A percentile compares a stretch with the other conserved stretches of the same genome.
Evolutionary conservation across 1,140 invertebrate species (phyloP).

Genomic region (Calliopsis andreniformis): DNA sequence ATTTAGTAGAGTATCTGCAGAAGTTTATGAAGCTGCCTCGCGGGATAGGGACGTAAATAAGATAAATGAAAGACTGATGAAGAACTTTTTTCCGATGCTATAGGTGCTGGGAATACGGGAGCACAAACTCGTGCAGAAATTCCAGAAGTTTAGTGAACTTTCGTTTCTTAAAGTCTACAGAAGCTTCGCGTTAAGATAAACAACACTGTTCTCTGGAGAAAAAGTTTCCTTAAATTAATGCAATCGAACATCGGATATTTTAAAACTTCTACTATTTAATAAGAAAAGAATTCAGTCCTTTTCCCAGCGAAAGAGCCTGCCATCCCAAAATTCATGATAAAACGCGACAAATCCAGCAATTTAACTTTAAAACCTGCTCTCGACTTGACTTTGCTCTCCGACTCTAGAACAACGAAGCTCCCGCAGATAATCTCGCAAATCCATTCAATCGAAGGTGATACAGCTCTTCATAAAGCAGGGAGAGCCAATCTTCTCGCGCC

Average conservation of each 20-base stretch:
- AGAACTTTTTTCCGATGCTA: background rate
- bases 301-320: too few species aligned
- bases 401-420: background rate
- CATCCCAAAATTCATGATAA: too few species aligned
- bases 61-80: background rate
- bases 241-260: too few species aligned
- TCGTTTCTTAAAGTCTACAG: too few species aligned
- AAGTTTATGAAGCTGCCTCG: too few species aligned
- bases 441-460: constrained; percentile 7
- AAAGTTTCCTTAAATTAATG: too few species aligned
- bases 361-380: constrained; percentile 16
- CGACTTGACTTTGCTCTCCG: background rate
- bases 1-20: too few species aligned
- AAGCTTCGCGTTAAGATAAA: too few species aligned
- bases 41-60: background rate
- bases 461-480: constrained; percentile 14
- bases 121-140: background rate
- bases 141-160: too few species aligned
- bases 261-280: too few species aligned
- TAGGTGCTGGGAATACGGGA: background rate
- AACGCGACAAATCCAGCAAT: background rate
- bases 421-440: constrained; percentile 1
- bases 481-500: constrained; percentile 1
- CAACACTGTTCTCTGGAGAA: too few species aligned
- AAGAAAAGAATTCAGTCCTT: too few species aligned